Base-by-base conservation (phyloP, 2,888 invertebrate species). In the Apodemia hepburni region DNA sequence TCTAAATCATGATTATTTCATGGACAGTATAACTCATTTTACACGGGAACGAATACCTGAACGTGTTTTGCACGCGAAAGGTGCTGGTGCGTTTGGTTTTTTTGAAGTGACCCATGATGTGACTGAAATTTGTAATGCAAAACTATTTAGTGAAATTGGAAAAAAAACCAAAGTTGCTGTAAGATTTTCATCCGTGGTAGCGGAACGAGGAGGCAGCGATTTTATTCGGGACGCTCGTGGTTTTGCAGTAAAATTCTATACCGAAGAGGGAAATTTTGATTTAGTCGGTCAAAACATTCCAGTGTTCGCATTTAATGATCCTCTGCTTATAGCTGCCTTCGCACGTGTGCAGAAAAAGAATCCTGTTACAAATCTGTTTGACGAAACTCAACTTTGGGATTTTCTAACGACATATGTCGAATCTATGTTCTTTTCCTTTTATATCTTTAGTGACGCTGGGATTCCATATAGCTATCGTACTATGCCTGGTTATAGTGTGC, bases 401-500 rank as follows among this genome's bases (percentile, higher is more conserved):
- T 88, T 92, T 67, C 71, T 91, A 33, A 83, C 86, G 2, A 72
- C 87, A 33, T 80, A 83, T 15, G 92, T 93, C 0, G 97, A 97
- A 80, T 92, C 95, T 0, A 93, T 94, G 1, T 97, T 97, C 77
- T 51, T 96, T 73, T 87, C 94, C n/a, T 90, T 95, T 80, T 94
- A 97, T 83, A 82, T 96, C 68, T 96, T 97, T 75, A 92, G 95
- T 9, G 98, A 98, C 83, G 93, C 96, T 70, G 98, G 98, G 29
- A 95, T 96, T 68, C 98, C 98, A 0, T 95, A 97, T 79, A 97
- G 97, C 3, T 95, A 94, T 81, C 93, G 97, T 33, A 94, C 94
- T 79, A 98, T 98, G 97, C 96, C 98, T 75, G 97, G 96, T 51
- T 98, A 96, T 73, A 96, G 97, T 6, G 96, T 96, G 0, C 98